Evolutionary conservation across 1,140 invertebrate genomes (phyloP).

Genomic region (Chrysoperla carnea): DNA sequence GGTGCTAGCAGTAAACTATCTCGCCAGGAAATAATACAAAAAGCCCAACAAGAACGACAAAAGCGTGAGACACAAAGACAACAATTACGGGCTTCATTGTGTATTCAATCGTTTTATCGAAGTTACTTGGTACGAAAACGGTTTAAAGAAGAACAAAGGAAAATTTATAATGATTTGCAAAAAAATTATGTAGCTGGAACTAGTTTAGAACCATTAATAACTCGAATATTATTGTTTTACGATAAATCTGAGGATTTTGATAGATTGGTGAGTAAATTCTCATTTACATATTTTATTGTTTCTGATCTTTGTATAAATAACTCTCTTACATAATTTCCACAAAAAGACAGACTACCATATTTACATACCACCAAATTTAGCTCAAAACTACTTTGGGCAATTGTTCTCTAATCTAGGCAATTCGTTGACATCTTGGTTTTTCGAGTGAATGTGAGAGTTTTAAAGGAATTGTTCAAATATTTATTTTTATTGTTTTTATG

Average conservation of each 20-base stretch:
- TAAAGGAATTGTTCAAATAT: no score
- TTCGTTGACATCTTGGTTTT: no score
- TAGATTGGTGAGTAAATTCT: conserved; percentile 41
- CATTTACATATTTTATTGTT: conserved; percentile 4
- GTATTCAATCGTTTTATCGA: conserved; percentile 63
- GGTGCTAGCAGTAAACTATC: conserved; percentile 66
- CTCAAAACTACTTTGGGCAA: no score
- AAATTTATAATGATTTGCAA: conserved; percentile 43
- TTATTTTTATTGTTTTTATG: no score
- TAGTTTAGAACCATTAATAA: conserved; percentile 32
- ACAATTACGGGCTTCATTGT: conserved; percentile 42
- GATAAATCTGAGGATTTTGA: conserved; percentile 41
- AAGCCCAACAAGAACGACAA: conserved; percentile 64
- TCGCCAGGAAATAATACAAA: conserved; percentile 55
- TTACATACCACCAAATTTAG: no score
- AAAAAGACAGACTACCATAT: no score
- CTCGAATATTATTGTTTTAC: conserved; percentile 62
- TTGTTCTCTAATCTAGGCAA: no score
- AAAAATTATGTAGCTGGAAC: conserved; percentile 28
- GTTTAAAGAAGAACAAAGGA: conserved; percentile 41
- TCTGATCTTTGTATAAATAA: conserved; percentile 4
- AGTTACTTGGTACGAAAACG: conserved; percentile 52
- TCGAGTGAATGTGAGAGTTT: no score
- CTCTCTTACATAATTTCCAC: no score
- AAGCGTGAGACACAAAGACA: conserved; percentile 54